phyloP scores from a whole-genome alignment of 2,797 vertebrate genomes.

The Cossypha heuglini region DNA sequence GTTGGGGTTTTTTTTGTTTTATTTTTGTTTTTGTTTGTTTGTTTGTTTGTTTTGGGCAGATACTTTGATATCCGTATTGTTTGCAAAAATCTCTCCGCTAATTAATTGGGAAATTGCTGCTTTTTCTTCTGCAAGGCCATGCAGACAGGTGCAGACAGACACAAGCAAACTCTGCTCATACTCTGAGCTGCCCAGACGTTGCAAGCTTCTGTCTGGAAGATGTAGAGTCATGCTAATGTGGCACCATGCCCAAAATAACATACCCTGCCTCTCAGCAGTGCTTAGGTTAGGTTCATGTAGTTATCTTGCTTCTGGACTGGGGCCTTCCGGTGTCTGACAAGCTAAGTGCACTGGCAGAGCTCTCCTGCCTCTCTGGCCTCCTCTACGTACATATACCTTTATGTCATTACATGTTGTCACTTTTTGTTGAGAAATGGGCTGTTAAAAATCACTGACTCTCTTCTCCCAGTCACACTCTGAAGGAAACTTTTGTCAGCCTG shows the following conservation, averaged over 20 bases:
- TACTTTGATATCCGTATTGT: background rate
- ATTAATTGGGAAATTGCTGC: background rate
- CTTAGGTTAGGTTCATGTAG: background rate
- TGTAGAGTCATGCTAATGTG: background rate
- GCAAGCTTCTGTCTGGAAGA: background rate
- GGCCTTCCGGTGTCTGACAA: background rate
- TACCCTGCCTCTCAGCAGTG: background rate
- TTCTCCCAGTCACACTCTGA: background rate
- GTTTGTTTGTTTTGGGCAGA: background rate
- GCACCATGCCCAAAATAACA: slow-evolving; percentile 49
- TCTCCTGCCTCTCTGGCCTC: background rate
- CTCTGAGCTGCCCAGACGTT: background rate
- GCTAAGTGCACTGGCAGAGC: background rate
- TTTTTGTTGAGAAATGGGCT: slow-evolving; percentile 1
- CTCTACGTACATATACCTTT: background rate
- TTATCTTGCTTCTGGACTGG: slow-evolving; percentile 2
- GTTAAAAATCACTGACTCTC: background rate
- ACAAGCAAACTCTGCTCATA: background rate
- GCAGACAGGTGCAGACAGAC: background rate
- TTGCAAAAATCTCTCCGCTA: background rate
- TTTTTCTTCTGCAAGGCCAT: background rate
- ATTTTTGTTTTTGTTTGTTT: background rate
- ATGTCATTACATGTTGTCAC: background rate
- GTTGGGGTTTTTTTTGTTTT: background rate
- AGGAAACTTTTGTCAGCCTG: background rate